phyloP scores from a whole-genome alignment of 1,140 invertebrate species.

The Drosophila teissieri region DNA sequence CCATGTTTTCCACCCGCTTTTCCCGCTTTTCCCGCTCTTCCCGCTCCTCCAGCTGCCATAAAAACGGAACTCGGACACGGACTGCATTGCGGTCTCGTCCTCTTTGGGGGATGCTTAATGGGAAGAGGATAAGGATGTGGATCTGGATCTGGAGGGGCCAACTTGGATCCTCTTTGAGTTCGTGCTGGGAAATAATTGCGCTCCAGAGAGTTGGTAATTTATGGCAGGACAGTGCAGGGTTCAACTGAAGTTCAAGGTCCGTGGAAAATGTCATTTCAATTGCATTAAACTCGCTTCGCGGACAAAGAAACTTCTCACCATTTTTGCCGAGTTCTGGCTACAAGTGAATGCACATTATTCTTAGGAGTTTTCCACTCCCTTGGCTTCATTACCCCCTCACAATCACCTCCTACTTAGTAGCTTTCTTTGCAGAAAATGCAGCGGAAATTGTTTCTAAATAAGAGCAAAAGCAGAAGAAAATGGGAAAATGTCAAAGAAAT shows the following conservation, averaged over 20 bases:
- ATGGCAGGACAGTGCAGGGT: background rate
- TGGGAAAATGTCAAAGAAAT: slow-evolving; percentile 44
- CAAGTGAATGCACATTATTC: slow-evolving; percentile 39
- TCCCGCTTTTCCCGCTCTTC: slow-evolving; percentile 23
- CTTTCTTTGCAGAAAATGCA: slow-evolving; percentile 24
- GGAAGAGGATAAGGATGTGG: slow-evolving; percentile 1
- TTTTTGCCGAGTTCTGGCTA: background rate
- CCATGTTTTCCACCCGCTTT: background rate
- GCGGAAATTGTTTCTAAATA: slow-evolving; percentile 53
- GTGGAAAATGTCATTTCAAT: slow-evolving; percentile 25
- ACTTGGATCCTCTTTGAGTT: slow-evolving; percentile 14
- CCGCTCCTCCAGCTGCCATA: slow-evolving; percentile 45
- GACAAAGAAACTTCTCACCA: slow-evolving; percentile 33
- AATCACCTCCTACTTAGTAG: background rate
- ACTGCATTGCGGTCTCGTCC: slow-evolving; percentile 48
- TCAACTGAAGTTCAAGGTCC: slow-evolving; percentile 49
- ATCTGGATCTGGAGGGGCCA: slow-evolving; percentile 15
- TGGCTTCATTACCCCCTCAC: background rate
- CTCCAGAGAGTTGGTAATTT: slow-evolving; percentile 14
- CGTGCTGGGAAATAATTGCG: slow-evolving; percentile 26
- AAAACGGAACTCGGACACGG: slow-evolving; percentile 54
- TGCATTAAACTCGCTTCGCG: slow-evolving; percentile 24
- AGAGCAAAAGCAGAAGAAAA: slow-evolving; percentile 25
- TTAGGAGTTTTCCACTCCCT: background rate
- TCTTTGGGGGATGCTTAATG: slow-evolving; percentile 30